Evolutionary conservation across 2,113 vertebrate species (phyloP), one percentile per base, ranked within the genome.

Genomic region (Oncorhynchus mykiss): DNA sequence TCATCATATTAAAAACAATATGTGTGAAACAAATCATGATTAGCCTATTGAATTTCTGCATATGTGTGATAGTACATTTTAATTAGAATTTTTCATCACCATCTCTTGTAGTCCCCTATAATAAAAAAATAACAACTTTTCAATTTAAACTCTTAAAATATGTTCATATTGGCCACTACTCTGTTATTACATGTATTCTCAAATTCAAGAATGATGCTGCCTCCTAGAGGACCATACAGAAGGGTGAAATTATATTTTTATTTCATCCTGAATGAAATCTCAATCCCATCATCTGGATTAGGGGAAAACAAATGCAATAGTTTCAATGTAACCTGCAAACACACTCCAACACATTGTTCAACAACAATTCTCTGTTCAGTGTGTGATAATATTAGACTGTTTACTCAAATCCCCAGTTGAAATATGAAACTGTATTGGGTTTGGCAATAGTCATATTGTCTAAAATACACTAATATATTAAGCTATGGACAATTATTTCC

Each of bases 171-270:
- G n/a, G 59, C 59, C 22, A 1, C 59, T 11, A 22, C 59, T 62
- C 8, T n/a, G n/a, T 62, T n/a, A 57, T 45, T 45, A 57, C 54
- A 20, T 57, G 12, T 34, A 20, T 34, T n/a, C 31, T 39, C 60
- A 77, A 71, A 34, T n/a, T 71, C 25, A 67, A 45, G 70, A 24
- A 59, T 29, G 27, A 39, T 57, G 70, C 45, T 66, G 76, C 70
- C 76, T 24, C 62, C 76, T 67, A 29, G 45, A 39, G 76, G 76
- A 67, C 49, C 45, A 18, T 54, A 18, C 22, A 22, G 31, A 69
- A 24, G 31, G 16, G 20, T 48, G 68, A 70, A 70, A 70, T 48
- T 49, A 49, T 22, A 62, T 62, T 62, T n/a, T 11, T 18, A 70
- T 13, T 12, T 70, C 25, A 70, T 70, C n/a, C 68, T 12, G 39